A percentile compares a stretch with the other conserved stretches of the same genome.
phyloP scores from a whole-genome alignment of 2,888 invertebrate genomes.

The Chalcosyrphus nemorum region DNA sequence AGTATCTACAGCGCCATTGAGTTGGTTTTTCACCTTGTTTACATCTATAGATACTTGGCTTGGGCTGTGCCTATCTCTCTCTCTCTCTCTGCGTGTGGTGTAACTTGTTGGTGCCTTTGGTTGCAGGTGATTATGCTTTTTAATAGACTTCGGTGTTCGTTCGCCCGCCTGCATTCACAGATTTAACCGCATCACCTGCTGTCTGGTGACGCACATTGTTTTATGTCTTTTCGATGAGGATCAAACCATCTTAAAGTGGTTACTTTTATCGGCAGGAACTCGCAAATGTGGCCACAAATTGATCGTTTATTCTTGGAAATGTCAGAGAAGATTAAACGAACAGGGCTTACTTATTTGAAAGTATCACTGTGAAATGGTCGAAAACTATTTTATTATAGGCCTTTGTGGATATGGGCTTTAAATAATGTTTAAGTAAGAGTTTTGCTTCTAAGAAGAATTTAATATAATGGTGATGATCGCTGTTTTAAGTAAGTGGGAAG shows the following conservation, averaged over 20 bases:
- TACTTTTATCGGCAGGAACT: not conserved
- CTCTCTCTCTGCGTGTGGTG: too few relatives aligned
- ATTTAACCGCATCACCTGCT: conserved; percentile 28
- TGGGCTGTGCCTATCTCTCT: conserved; percentile 20
- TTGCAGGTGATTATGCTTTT: conserved; percentile 62
- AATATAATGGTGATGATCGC: too few relatives aligned
- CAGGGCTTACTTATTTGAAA: too few relatives aligned
- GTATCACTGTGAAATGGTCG: too few relatives aligned
- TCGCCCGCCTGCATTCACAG: conserved; percentile 45
- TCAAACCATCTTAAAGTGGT: conserved; percentile 13
- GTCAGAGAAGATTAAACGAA: too few relatives aligned
- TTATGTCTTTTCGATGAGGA: conserved; percentile 31
- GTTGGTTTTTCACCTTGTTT: conserved; percentile 34
- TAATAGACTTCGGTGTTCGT: conserved; percentile 46
- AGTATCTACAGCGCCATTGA: conserved; percentile 21
- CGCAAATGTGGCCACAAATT: not conserved
- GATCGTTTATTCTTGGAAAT: too few relatives aligned
- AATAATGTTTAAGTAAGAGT: too few relatives aligned
- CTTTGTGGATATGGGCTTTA: too few relatives aligned
- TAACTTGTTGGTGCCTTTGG: conserved; percentile 51
- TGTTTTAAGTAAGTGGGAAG: too few relatives aligned
- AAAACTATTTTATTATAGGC: too few relatives aligned
- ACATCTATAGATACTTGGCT: conserved; percentile 29
- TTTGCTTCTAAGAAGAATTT: too few relatives aligned
- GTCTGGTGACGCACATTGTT: conserved; percentile 54